A percentile compares a stretch with the other conserved stretches of the same genome.
Evolutionary conservation across 2,888 invertebrate genomes (phyloP).

Genomic region (Lasioglossum zephyrum): DNA sequence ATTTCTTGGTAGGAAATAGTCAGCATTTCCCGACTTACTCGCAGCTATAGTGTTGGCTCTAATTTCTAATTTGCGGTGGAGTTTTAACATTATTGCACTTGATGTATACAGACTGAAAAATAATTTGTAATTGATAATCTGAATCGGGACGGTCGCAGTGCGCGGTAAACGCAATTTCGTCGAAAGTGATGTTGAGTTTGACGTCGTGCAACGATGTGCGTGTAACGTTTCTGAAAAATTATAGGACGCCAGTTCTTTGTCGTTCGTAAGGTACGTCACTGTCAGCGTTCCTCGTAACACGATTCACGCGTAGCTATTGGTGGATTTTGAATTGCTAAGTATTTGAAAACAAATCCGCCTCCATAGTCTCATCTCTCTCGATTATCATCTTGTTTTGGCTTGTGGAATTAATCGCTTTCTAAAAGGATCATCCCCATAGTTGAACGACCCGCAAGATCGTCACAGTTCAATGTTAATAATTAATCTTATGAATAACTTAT

Average conservation of each 20-base stretch:
- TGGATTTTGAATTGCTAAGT: not conserved
- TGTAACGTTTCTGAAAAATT: not conserved
- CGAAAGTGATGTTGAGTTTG: not conserved
- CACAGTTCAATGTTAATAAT: not conserved
- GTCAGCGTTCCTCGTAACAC: not conserved
- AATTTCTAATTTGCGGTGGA: not conserved
- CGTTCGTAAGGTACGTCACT: not conserved
- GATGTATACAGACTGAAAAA: not conserved
- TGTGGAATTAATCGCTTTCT: not conserved
- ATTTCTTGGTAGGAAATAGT: not conserved
- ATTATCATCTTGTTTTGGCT: not conserved
- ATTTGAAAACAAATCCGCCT: not conserved
- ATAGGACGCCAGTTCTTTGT: not conserved
- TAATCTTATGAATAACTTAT: not conserved
- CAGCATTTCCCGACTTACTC: not conserved
- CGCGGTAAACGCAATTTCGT: not conserved
- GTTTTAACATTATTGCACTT: not conserved
- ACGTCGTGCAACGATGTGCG: not conserved
- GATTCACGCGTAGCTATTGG: not conserved
- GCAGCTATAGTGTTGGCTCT: not conserved
- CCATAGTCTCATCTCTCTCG: not conserved
- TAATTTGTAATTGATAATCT: not conserved
- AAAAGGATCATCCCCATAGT: not conserved
- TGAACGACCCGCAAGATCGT: not conserved
- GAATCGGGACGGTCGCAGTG: not conserved